Percentiles rank a stretch among this genome's conserved stretches.
Conservation (phyloP, 2,797 vertebrate species). For the Hoplostethus mediterraneus region DNA sequence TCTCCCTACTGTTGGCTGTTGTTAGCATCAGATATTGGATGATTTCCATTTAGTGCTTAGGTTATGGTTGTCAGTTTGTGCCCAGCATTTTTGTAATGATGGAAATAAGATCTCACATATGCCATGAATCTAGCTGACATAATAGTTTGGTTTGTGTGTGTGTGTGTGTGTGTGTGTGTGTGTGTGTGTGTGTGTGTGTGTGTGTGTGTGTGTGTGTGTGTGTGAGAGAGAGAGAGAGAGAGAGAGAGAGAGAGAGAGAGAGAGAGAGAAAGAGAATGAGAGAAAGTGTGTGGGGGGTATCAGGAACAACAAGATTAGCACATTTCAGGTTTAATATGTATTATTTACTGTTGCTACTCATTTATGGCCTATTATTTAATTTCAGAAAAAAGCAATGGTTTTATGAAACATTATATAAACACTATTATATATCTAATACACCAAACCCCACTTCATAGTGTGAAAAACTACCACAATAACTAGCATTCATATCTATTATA, state of each 20-base stretch:
- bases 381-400: neutral
- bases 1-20: constrained; percentile 80
- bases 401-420: neutral
- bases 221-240: constrained; percentile 7
- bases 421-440: neutral
- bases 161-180: constrained; percentile 35
- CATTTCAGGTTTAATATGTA: constrained; percentile 23
- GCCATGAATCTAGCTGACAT: constrained; percentile 83
- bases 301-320: constrained; percentile 28
- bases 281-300: neutral
- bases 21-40: constrained; percentile 86
- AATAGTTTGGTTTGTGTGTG: constrained; percentile 78
- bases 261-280: neutral
- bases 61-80: constrained; percentile 87
- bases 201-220: constrained; percentile 30
- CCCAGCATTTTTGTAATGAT: constrained; percentile 84
- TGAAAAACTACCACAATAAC: neutral
- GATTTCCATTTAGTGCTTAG: constrained; percentile 88
- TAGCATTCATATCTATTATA: neutral
- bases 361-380: constrained; percentile 2
- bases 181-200: constrained; percentile 33
- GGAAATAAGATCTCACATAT: constrained; percentile 86
- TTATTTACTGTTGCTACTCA: neutral
- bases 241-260: neutral
- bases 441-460: neutral